phyloP scores from a whole-genome alignment of 2,888 invertebrate species.

The Drosophila borborema region DNA sequence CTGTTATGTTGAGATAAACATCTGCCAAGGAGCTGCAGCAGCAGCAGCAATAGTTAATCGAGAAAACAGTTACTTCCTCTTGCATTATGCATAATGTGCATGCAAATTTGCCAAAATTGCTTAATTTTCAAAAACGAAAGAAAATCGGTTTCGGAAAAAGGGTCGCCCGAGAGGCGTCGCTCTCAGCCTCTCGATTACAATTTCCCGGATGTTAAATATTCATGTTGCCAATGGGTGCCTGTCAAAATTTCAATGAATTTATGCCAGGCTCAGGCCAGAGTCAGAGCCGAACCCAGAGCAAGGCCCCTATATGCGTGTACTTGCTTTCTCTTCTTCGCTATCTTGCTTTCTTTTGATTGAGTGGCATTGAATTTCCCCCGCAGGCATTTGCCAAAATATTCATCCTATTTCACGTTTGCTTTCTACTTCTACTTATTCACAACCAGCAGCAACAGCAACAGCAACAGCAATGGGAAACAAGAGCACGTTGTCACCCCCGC shows the following conservation, averaged over 20 bases:
- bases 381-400: constrained; percentile 18
- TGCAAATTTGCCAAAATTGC: constrained; percentile 78
- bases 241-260: constrained; percentile 78
- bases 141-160: constrained; percentile 14
- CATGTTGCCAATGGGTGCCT: constrained; percentile 56
- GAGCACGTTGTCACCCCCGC: constrained; percentile 45
- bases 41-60: background rate
- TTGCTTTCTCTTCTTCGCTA: constrained; percentile 10
- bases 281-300: constrained; percentile 16
- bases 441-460: constrained; percentile 46
- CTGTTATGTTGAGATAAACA: constrained; percentile 52
- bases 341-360: constrained; percentile 34
- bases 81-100: constrained; percentile 74
- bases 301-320: constrained; percentile 51
- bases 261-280: constrained; percentile 38
- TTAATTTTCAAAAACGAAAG: constrained; percentile 50
- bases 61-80: constrained; percentile 13
- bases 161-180: constrained; percentile 19
- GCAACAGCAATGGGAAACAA: constrained; percentile 45
- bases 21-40: constrained; percentile 28
- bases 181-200: constrained; percentile 64
- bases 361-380: constrained; percentile 41
- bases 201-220: constrained; percentile 79
- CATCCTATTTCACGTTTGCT: constrained; percentile 12
- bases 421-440: constrained; percentile 16